Evolutionary conservation across 2,888 invertebrate species (phyloP), one percentile per base, ranked within the genome.

Genomic region (Oscheius onirici): DNA sequence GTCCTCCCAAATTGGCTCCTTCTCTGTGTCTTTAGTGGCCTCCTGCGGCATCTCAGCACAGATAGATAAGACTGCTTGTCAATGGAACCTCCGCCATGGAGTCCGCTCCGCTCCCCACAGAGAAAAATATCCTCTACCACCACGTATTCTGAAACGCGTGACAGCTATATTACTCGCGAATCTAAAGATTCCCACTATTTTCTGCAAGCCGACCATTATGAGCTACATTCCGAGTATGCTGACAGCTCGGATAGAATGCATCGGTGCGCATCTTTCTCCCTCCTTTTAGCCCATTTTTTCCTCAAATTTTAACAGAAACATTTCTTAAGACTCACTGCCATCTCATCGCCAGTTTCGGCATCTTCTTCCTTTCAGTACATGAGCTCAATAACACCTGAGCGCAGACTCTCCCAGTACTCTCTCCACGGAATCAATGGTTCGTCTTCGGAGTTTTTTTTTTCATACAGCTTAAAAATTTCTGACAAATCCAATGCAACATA

Each of bases 391-490:
- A 24, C 78, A n/a, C 76, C 78, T 0, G 66, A 69, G 43, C 75
- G 74, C 40, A 17, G 79, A 52, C 63, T 78, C 2, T 80, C 79
- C 3, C 70, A 74, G 22, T 76, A 74, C 26, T 74, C 77, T 46
- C 72, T 80, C 49, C 79, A 80, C 65, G 73, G 75, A 65, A 80
- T 80, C 60, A 68, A 74, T 52, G 79, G 79, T 78, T 44, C 70
- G 78, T n/a, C n/a, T n/a, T n/a, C n/a, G n/a, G n/a, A n/a, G 34
- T 34, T 34, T 34, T 46, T 13, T 46, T 3, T 46, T 46, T 46
- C 43, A 43, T 11, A 15, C 43, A 11, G 43, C 13, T 13, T 43
- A 43, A 15, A 8, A 8, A 43, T 43, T 43, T 43, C 43, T 11
- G 8, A 8, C 8, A 43, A 11, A 43, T 43, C 43, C 43, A 8